Conservation (phyloP, 2,113 vertebrate genomes). For the Aldabrachelys gigantea region DNA sequence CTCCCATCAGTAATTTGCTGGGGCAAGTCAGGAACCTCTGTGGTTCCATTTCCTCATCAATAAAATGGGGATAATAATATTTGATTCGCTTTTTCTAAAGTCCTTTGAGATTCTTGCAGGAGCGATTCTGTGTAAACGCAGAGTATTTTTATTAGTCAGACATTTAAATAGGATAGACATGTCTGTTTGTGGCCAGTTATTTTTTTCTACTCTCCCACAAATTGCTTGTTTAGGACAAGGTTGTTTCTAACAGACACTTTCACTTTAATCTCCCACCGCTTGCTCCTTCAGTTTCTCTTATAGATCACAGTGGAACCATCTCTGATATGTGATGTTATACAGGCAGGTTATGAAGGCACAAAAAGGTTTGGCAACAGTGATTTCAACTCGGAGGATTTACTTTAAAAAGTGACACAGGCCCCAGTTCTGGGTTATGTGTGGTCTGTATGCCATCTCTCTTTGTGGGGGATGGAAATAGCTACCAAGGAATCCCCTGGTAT, state of each 20-base stretch:
- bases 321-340: slow-evolving; percentile 1
- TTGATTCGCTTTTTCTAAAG: neutral
- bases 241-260: neutral
- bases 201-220: neutral
- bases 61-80: neutral
- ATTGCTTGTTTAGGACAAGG: neutral
- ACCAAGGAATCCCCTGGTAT: neutral
- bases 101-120: neutral
- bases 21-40: neutral
- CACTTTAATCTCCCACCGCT: neutral
- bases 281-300: slow-evolving; percentile 18
- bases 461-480: neutral
- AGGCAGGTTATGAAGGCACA: slow-evolving; percentile 44
- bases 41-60: slow-evolving; percentile 12
- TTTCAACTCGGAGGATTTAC: neutral
- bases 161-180: neutral
- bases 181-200: neutral
- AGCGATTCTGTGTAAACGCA: neutral
- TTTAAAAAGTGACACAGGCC: neutral
- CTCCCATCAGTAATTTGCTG: neutral
- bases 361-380: slow-evolving; percentile 34
- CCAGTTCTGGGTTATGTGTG: neutral
- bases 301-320: neutral
- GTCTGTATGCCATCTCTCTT: neutral
- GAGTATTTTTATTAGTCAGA: neutral